Percentiles rank a stretch among this genome's conserved stretches.
Evolutionary conservation across 2,113 vertebrate species (phyloP).

Genomic region (Mesitornis unicolor): DNA sequence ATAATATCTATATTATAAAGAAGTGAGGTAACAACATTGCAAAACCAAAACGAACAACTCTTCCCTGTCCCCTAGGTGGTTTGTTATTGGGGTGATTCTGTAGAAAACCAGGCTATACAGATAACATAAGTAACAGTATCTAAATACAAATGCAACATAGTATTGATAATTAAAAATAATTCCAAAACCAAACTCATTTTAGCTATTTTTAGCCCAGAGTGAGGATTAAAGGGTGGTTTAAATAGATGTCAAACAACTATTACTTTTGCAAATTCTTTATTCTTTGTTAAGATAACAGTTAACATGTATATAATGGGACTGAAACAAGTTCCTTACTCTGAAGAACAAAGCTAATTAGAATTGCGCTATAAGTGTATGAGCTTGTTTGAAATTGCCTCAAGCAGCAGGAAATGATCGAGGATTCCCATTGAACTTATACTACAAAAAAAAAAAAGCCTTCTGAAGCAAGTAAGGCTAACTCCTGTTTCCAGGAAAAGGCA

Average conservation of each 20-base stretch:
- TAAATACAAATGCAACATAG: neutral
- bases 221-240: neutral
- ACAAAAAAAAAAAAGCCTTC: neutral
- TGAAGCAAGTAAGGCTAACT: neutral
- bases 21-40: neutral
- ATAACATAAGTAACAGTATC: neutral
- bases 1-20: neutral
- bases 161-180: neutral
- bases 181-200: neutral
- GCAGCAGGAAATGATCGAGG: slow-evolving; percentile 25
- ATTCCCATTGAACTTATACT: neutral
- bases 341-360: slow-evolving; percentile 52
- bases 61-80: neutral
- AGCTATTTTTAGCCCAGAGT: neutral
- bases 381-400: slow-evolving; percentile 26
- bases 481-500: neutral
- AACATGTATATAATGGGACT: slow-evolving; percentile 35
- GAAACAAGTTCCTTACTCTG: slow-evolving; percentile 9
- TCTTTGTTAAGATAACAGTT: slow-evolving; percentile 43
- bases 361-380: neutral
- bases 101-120: neutral
- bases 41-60: neutral
- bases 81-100: neutral
- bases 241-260: neutral
- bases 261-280: neutral